Conservation (phyloP, 2,888 invertebrate species). For the Ormyrus labotus region DNA sequence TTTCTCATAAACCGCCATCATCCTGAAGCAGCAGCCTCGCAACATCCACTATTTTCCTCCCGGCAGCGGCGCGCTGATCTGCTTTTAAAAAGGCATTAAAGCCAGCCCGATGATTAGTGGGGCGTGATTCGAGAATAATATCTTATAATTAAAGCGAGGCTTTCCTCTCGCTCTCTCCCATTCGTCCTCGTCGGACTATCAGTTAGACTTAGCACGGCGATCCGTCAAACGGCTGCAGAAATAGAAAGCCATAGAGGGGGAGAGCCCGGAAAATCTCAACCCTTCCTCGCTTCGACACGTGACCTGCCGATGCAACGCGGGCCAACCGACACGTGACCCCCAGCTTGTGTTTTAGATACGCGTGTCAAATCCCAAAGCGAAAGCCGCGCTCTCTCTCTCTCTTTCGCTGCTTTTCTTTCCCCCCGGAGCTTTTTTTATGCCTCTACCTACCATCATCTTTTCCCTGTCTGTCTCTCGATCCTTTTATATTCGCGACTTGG, state of each 20-base stretch:
- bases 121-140: conserved; percentile 73
- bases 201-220: conserved; percentile 73
- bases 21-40: conserved; percentile 21
- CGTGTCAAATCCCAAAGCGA: conserved; percentile 74
- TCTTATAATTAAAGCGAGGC: conserved; percentile 74
- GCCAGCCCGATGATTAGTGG: conserved; percentile 67
- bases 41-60: conserved; percentile 3
- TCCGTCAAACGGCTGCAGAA: conserved; percentile 70
- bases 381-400: conserved; percentile 23
- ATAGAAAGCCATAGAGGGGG: conserved; percentile 54
- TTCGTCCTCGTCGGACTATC: conserved; percentile 67
- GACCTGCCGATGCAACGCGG: conserved; percentile 66
- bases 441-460: conserved; percentile 56
- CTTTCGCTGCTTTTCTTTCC: conserved; percentile 1
- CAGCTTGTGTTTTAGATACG: conserved; percentile 72
- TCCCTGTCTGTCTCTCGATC: conserved; percentile 7
- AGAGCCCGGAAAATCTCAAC: conserved; percentile 71
- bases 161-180: not conserved
- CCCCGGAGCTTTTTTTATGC: conserved; percentile 15
- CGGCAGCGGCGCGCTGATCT: conserved; percentile 57
- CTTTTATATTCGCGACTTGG: conserved; percentile 52
- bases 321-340: conserved; percentile 63
- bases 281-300: conserved; percentile 72
- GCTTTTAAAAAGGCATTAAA: conserved; percentile 74
- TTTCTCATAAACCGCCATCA: conserved; percentile 7